Base-by-base conservation (phyloP, 2,888 invertebrate genomes). In the Galerucella pusilla region DNA sequence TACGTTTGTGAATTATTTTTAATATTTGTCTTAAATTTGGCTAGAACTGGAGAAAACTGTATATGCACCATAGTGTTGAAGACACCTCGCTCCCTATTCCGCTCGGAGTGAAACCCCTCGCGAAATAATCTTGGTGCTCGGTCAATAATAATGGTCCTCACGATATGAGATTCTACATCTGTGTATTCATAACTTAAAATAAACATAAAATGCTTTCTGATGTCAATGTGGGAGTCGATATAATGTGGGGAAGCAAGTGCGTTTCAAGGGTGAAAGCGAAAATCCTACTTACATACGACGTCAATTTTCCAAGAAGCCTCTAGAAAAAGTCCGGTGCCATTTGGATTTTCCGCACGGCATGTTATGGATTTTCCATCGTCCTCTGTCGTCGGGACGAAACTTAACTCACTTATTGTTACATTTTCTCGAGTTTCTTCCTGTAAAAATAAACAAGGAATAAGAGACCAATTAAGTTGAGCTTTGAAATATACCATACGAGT, bases 301-400 rank as follows among this genome's bases (percentile, higher is more conserved):
- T 93, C 93, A 87, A 96, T 93, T 86, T 93, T 94, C 95, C 95
- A 96, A 71, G 94, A 92, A 82, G 94, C 93, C 88, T 96, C 96
- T 82, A 95, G 89, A 87, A 90, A 93, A 82, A 95, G 92, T 70
- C 94, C 93, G 78, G 94, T 94, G 83, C 96, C 94, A 90, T 94
- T 95, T 78, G 96, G 96, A 91, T 97, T 97, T 90, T 96, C 96
- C 11, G 96, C 95, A 84, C 96, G 91, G 89, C 97, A 97, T 77
- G 94, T 94, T 89, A 97, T 93, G 83, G 93, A 91, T 90, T 96
- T 96, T 83, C 95, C 95, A 89, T 96, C 95, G 89, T 97, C 96
- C 85, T 96, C 96, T 81, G 95, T 92, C 74, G 94, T 94, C 74
- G 96, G 96, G 84, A 94, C 94, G 90, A 96, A 96, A 88, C 93